Conservation (phyloP, 1,140 invertebrate species). For the Batillaria attramentaria region DNA sequence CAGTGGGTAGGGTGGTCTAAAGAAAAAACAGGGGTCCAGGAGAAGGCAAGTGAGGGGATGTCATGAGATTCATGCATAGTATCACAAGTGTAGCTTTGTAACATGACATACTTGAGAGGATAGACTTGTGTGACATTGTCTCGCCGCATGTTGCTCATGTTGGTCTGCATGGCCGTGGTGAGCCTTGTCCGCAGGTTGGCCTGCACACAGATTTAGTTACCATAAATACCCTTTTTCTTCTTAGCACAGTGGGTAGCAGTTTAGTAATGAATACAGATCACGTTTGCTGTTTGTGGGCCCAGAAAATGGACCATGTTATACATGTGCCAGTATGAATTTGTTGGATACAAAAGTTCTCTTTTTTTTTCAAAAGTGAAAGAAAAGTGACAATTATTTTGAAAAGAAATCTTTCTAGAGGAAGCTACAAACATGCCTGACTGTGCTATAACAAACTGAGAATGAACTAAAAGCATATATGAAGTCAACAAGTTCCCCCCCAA, state of each 20-base stretch:
- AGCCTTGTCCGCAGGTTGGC: constrained; percentile 70
- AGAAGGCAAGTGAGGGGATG: too few relatives aligned
- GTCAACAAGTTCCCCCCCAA: not conserved
- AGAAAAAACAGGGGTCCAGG: too few relatives aligned
- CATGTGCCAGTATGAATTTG: not conserved
- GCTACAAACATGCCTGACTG: too few relatives aligned
- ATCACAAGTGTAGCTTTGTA: not conserved
- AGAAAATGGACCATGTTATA: too few relatives aligned
- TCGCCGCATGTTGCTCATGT: constrained; percentile 70
- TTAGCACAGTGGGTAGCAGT: too few relatives aligned
- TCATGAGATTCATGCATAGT: not conserved
- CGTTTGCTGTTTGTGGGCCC: too few relatives aligned
- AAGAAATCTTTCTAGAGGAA: too few relatives aligned
- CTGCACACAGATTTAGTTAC: constrained; percentile 53
- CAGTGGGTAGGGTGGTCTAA: too few relatives aligned
- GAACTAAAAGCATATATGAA: not conserved
- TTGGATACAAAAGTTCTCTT: not conserved
- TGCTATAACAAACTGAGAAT: not conserved
- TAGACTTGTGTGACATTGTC: constrained; percentile 71
- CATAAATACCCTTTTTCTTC: too few relatives aligned
- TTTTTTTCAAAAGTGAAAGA: not conserved
- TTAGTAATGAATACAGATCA: too few relatives aligned
- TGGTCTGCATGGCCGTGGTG: constrained; percentile 71
- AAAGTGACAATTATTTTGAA: not conserved
- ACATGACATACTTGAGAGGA: constrained; percentile 69